Evolutionary conservation across 2,888 invertebrate species (phyloP), one percentile per base, ranked within the genome.

Genomic region (Rhyacophila evoluta): DNA sequence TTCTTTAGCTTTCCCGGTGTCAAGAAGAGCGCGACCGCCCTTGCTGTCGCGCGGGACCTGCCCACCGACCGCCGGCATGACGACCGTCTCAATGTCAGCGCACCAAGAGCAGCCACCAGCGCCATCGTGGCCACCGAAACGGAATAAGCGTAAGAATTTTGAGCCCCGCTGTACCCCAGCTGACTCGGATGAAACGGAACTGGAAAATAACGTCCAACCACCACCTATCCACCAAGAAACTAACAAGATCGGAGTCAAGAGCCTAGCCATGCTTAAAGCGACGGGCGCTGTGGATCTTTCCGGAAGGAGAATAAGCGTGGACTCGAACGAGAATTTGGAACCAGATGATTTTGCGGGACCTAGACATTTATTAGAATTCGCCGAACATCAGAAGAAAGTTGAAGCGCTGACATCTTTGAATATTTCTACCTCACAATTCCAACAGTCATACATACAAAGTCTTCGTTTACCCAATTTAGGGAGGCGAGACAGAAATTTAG

Each of bases 121-220:
- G 86, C 87, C 89, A 85, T 87, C 90, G 71, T 92, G 92, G 86
- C 88, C 89, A 79, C 87, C 90, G 69, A 92, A 93, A 86, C 90
- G 93, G 84, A 94, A 94, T 88, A 94, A 94, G 84, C 88, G 95
- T 83, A 95, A 95, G 86, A 94, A 95, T 86, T 94, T 95, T 87
- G 93, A 94, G 84, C 95, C 95, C 0, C 89, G 95, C 84, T 95
- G 94, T 86, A 89, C 90, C 79, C 93, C 94, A 5, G 77, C 55
- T 8, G 79, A 79, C 38, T 36, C 36, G 4, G 36, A 33, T 27
- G 69, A 28, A 5, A 69, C 69, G 2, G 29, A 29, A 27, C n/a
- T 41, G 12, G 29, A 12, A 19, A 70, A 70, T 55, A 77, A 70
- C 41, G 71, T 89, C 80, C 93, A 70, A 27, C 39, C 89, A 79